phyloP scores from a whole-genome alignment of 2,113 vertebrate genomes.

The Tyrannus savana region DNA sequence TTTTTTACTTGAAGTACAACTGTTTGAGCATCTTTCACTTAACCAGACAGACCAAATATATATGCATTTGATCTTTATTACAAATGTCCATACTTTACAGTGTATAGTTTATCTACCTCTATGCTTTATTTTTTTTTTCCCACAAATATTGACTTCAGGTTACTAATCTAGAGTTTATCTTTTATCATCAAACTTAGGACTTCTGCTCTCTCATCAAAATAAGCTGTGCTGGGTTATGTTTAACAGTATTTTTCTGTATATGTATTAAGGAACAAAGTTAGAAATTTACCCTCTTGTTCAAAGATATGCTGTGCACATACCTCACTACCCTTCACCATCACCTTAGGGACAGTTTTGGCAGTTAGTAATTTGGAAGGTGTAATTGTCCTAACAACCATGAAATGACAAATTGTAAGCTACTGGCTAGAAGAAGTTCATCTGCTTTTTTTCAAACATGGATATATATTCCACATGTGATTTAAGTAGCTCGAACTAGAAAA shows the following conservation, averaged over 20 bases:
- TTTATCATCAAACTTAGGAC: neutral
- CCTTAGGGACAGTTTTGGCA: neutral
- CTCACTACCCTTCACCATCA: neutral
- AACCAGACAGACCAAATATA: neutral
- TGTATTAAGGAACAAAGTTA: neutral
- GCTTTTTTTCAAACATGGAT: neutral
- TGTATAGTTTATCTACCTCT: neutral
- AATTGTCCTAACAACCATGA: neutral
- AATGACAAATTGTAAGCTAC: constrained; percentile 13
- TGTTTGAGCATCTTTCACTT: neutral
- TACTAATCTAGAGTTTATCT: neutral
- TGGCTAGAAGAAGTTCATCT: neutral
- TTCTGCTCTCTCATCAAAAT: neutral
- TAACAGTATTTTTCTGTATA: neutral
- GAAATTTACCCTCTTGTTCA: neutral
- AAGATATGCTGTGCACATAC: neutral
- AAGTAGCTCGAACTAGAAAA: neutral
- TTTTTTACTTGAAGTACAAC: neutral
- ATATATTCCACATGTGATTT: neutral
- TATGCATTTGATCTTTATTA: neutral
- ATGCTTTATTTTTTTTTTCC: neutral
- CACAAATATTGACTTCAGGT: neutral
- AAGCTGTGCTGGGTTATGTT: neutral
- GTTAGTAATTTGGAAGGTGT: neutral
- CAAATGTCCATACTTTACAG: neutral